Percentiles rank a stretch among this genome's conserved stretches.
Evolutionary conservation across 2,888 invertebrate genomes (phyloP).

Genomic region (Myopa testacea): DNA sequence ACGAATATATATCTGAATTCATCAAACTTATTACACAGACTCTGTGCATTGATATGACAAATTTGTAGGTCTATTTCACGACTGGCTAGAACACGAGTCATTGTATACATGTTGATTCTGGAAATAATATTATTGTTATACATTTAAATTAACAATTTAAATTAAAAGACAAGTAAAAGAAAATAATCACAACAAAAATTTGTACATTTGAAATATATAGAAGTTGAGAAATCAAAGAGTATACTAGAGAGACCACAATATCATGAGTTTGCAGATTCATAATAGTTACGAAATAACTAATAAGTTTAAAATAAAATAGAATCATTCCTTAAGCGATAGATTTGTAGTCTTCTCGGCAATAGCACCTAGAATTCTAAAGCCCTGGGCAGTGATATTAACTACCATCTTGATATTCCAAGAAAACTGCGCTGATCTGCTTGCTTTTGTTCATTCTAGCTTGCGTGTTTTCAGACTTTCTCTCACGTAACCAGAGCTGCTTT

Average conservation of each 20-base stretch:
- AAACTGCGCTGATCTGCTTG: not conserved
- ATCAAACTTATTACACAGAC: constrained; percentile 5
- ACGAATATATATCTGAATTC: not conserved
- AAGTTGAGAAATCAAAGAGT: too few relatives aligned
- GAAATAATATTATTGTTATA: not conserved
- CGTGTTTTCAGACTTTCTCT: not conserved
- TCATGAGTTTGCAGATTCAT: too few relatives aligned
- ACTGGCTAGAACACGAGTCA: not conserved
- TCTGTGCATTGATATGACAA: not conserved
- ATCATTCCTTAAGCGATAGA: not conserved
- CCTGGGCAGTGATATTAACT: not conserved
- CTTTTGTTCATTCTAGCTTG: not conserved
- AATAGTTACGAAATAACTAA: too few relatives aligned
- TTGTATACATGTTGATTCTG: not conserved
- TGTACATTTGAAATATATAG: too few relatives aligned
- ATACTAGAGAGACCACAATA: too few relatives aligned
- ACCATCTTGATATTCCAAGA: not conserved
- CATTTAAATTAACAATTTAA: constrained; percentile 1
- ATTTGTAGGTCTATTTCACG: not conserved
- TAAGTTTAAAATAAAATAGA: too few relatives aligned
- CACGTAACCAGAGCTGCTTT: too few relatives aligned
- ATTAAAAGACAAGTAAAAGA: not conserved
- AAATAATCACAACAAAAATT: not conserved
- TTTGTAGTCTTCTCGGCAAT: not conserved
- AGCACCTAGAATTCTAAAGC: not conserved